These are phyloP conservation scores for Drosophila suboccidentalis DNA, from an alignment of 2,888 invertebrate genomes.

Conservation along the genomic window DNA sequence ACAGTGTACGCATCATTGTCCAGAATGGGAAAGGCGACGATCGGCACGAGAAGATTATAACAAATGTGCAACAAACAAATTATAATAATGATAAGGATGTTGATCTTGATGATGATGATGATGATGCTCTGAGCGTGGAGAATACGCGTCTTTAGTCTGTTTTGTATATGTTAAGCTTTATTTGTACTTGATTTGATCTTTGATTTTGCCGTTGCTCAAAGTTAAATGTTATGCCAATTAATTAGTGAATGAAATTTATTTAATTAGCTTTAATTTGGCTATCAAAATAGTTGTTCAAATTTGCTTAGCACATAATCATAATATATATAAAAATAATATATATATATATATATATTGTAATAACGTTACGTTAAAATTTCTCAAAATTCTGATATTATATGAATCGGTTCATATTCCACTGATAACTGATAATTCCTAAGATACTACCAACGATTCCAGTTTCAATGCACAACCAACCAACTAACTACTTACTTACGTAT, in stretches of 20 bases:
- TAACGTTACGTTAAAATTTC: conserved; percentile 33
- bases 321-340: background rate
- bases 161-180: conserved; percentile 42
- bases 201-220: conserved; percentile 53
- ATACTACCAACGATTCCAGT: conserved; percentile 70
- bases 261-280: conserved; percentile 65
- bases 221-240: conserved; percentile 46
- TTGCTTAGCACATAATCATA: conserved; percentile 33
- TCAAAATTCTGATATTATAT: conserved; percentile 49
- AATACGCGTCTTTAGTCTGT: conserved; percentile 83
- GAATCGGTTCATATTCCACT: conserved; percentile 45
- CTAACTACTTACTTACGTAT: conserved; percentile 31
- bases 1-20: conserved; percentile 48
- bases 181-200: conserved; percentile 50
- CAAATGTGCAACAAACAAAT: conserved; percentile 24
- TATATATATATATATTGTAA: conserved; percentile 3
- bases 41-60: conserved; percentile 9
- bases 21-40: conserved; percentile 50
- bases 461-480: conserved; percentile 41
- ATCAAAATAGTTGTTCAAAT: conserved; percentile 41
- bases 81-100: conserved; percentile 31
- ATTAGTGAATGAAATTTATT: conserved; percentile 32
- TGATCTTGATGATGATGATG: conserved; percentile 54
- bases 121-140: conserved; percentile 84
- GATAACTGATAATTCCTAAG: conserved; percentile 71